A percentile compares a stretch with the other conserved stretches of the same genome.
phyloP scores from a whole-genome alignment of 2,113 vertebrate genomes.

The Eurystomus gularis region DNA sequence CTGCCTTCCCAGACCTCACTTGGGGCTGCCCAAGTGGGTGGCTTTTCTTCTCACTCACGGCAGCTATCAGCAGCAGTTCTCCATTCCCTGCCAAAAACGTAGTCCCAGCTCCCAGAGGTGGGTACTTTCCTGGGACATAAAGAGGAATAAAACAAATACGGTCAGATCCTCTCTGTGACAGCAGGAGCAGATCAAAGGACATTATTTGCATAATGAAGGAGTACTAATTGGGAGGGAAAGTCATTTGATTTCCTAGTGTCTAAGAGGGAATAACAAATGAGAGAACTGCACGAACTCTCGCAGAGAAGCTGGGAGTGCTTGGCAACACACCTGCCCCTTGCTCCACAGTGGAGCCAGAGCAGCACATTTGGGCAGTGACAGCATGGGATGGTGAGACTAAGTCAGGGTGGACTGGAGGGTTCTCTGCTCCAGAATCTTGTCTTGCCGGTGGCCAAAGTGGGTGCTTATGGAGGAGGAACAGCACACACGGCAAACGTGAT shows the following conservation, averaged over 20 bases:
- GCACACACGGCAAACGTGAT: neutral
- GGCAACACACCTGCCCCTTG: neutral
- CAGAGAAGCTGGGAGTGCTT: neutral
- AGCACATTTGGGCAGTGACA: neutral
- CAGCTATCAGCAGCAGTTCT: neutral
- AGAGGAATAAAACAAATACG: slow-evolving; percentile 26
- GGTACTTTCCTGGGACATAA: neutral
- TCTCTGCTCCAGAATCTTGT: neutral
- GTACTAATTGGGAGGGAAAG: slow-evolving; percentile 62
- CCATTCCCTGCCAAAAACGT: neutral
- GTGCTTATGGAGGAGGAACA: neutral
- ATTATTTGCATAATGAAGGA: slow-evolving; percentile 66
- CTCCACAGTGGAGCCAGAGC: neutral
- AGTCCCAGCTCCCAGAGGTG: neutral
- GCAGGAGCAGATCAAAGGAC: slow-evolving; percentile 63
- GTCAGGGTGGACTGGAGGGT: neutral
- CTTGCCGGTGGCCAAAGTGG: neutral
- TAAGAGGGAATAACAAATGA: slow-evolving; percentile 41
- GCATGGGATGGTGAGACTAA: neutral
- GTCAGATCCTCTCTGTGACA: slow-evolving; percentile 51
- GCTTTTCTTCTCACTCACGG: neutral
- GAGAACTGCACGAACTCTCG: neutral
- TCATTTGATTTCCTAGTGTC: slow-evolving; percentile 45
- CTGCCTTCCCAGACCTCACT: neutral
- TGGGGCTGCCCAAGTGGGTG: neutral